These are phyloP conservation scores for Oligia strigilis DNA, from an alignment of 2,888 invertebrate species.

Conservation along the genomic window DNA sequence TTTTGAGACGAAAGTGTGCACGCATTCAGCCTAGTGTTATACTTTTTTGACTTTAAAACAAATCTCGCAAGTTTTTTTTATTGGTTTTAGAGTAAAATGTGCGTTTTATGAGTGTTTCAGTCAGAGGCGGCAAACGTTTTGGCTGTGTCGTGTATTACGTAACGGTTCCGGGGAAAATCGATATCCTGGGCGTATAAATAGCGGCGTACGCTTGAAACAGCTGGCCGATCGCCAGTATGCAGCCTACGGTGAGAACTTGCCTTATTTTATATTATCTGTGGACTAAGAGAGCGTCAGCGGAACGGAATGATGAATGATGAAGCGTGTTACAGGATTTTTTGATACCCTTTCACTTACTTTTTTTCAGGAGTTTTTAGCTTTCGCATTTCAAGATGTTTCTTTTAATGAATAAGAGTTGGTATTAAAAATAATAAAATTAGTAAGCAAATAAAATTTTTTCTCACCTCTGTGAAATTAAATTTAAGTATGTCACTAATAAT, in stretches of 20 bases:
- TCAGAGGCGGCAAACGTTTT: constrained; percentile 81
- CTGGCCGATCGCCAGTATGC: constrained; percentile 87
- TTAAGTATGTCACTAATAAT: constrained; percentile 17
- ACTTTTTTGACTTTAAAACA: constrained; percentile 37
- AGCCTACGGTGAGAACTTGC: constrained; percentile 83
- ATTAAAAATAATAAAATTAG: not conserved
- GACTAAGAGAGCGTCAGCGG: constrained; percentile 22
- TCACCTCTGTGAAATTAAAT: not conserved
- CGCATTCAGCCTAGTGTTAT: constrained; percentile 33
- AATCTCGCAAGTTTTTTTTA: constrained; percentile 59
- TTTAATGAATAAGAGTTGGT: not conserved
- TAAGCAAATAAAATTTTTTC: not conserved
- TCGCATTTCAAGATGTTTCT: not conserved
- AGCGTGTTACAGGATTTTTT: constrained; percentile 3
- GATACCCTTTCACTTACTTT: not conserved
- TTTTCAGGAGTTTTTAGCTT: not conserved
- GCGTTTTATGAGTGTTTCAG: constrained; percentile 77
- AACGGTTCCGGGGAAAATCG: constrained; percentile 88
- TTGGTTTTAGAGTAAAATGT: constrained; percentile 70
- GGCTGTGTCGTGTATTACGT: constrained; percentile 84
- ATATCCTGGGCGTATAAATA: constrained; percentile 89
- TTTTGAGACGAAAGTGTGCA: constrained; percentile 26
- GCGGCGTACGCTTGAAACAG: constrained; percentile 86
- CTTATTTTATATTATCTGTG: constrained; percentile 55
- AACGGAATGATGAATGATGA: constrained; percentile 35